Percentiles rank a stretch among this genome's conserved stretches.
These are phyloP conservation scores for Picus viridis DNA, from an alignment of 2,797 vertebrate genomes.

Conservation along the genomic window DNA sequence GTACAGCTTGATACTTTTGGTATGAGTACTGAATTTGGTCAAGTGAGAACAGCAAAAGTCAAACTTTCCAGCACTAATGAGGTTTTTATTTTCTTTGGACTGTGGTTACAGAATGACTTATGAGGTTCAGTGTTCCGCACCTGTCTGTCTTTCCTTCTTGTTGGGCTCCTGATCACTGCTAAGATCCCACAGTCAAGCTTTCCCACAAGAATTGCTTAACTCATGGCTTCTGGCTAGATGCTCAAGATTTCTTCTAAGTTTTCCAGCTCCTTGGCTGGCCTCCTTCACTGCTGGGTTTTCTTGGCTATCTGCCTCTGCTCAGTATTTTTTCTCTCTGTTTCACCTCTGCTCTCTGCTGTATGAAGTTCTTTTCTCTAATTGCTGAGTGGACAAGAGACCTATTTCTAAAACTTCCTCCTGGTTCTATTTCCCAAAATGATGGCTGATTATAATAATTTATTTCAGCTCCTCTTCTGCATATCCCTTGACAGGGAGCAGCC, in stretches of 20 bases:
- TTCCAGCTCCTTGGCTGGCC: background rate
- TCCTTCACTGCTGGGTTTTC: background rate
- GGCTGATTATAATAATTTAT: background rate
- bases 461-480: background rate
- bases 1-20: conserved; percentile 22
- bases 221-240: conserved; percentile 28
- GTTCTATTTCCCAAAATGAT: background rate
- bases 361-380: background rate
- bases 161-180: background rate
- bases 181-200: conserved; percentile 2
- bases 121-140: conserved; percentile 29
- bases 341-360: background rate
- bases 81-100: conserved; percentile 50
- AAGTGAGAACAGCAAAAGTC: background rate
- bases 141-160: conserved; percentile 37
- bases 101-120: conserved; percentile 12
- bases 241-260: conserved; percentile 1
- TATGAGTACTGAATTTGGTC: conserved; percentile 30
- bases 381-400: background rate
- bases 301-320: background rate
- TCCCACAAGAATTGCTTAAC: conserved; percentile 36
- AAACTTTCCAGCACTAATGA: conserved; percentile 40
- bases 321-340: background rate
- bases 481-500: background rate
- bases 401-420: conserved; percentile 5